Base-by-base conservation (phyloP, 2,113 vertebrate genomes). In the Dolichotis patagonum region DNA sequence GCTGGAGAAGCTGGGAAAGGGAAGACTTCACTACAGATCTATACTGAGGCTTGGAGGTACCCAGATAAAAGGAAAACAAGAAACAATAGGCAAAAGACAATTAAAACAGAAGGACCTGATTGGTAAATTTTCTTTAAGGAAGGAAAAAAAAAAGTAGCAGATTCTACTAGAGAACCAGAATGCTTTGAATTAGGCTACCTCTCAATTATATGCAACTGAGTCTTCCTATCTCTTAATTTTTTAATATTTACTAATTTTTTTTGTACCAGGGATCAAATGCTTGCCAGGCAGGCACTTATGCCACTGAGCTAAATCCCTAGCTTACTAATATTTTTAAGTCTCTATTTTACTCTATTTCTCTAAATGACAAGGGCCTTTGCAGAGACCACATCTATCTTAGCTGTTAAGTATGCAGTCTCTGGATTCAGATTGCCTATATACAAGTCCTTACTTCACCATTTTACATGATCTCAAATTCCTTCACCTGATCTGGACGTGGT, bases 391-490 rank as follows among this genome's bases (percentile, higher is more conserved):
- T 62, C 28, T 65, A 84, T 4, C 26, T 91, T 28, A 73, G 7
- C 22, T 26, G 38, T 91, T 78, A 82, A 60, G 35, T 4, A 93
- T 65, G 20, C 1, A 84, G 43, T 46, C 49, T 88, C 62, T 82
- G 32, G 28, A 81, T 41, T 90, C 85, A 90, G 35, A 92, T 0
- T 41, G 67, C 41, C 62, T 90, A 85, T 1, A 95, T 69, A 95
- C 26, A 92, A 96, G 89, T 81, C 26, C 32, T 84, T 78, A 46
- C 38, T 94, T 92, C 86, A 83, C 56, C 58, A 58, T 41, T 95
- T 46, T 52, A 30, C 63, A 26, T 86, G n/a, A 85, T 22, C n/a
- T 83, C 56, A 81, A 89, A 91, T 65, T 84, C 63, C 49, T 95
- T 93, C 62, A 95, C 28, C 69, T 65, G 35, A 20, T 58, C 38